Percentiles rank a stretch among this genome's conserved stretches.
Conservation (phyloP, 2,113 vertebrate genomes). For the Bos taurus region ARS-UCD2.0 NC_037330.1:21230501-21231000, state of each 20-base stretch:
- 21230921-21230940: not conserved
- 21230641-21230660: not conserved
- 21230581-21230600: not conserved
- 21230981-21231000: not conserved
- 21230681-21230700: not conserved
- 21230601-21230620: not conserved
- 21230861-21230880: no score
- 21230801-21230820: no score
- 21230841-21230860: no score
- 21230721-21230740: not conserved
- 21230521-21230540: not conserved
- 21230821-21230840: no score
- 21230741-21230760: accelerated
- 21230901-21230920: no score
- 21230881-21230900: no score
- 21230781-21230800: not conserved
- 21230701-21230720: not conserved
- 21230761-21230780: not conserved
- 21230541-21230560: not conserved
- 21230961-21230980: no score
- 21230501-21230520: not conserved
- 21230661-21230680: not conserved
- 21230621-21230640: not conserved
- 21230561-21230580: not conserved
- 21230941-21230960: not conserved